Evolutionary conservation across 1,140 invertebrate genomes (phyloP).

Genomic region (Dysdera silvatica): DNA sequence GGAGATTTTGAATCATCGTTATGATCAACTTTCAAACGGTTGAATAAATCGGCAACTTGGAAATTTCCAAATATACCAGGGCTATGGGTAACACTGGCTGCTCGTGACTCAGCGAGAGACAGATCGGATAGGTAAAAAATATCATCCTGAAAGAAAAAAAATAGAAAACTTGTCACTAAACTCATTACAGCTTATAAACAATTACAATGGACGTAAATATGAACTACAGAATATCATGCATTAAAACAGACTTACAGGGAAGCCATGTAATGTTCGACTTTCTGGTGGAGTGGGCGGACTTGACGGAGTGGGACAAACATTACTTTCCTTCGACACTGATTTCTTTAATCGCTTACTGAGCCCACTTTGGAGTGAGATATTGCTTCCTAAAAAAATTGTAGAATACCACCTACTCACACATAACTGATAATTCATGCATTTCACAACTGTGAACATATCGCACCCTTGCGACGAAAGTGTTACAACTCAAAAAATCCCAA

Average conservation of each 20-base stretch:
- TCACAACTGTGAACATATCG: too few species aligned
- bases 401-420: too few species aligned
- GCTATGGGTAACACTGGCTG: conserved; percentile 9
- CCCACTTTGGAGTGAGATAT: too few species aligned
- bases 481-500: too few species aligned
- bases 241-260: conserved; percentile 7
- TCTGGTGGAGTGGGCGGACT: conserved; percentile 22
- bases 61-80: conserved; percentile 15
- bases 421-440: too few species aligned
- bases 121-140: conserved; percentile 27
- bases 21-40: neutral
- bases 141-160: conserved; percentile 13
- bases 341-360: conserved; percentile 11
- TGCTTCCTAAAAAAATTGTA: too few species aligned
- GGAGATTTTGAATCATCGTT: too few species aligned
- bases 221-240: neutral
- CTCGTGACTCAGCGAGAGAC: conserved; percentile 20
- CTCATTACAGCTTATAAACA: neutral
- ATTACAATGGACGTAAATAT: too few species aligned
- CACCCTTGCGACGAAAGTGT: too few species aligned
- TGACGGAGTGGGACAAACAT: conserved; percentile 5
- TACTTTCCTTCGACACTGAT: conserved; percentile 19
- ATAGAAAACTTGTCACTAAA: neutral
- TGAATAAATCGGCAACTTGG: conserved; percentile 16
- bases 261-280: neutral